phyloP scores from a whole-genome alignment of 2,888 invertebrate species.

The Xylophagus ater region DNA sequence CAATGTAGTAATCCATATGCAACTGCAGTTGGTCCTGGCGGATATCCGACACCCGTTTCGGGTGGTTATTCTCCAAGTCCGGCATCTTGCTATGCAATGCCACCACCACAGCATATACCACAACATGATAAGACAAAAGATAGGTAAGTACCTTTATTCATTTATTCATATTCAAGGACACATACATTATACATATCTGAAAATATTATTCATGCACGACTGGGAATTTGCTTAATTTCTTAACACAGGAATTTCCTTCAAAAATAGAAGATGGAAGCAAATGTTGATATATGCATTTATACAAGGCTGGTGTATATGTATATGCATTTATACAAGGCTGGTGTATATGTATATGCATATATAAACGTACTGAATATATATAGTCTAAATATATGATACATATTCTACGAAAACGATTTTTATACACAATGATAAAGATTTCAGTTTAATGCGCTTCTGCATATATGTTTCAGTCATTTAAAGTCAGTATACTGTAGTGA shows the following conservation, averaged over 20 bases:
- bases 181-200: constrained; percentile 5
- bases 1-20: constrained; percentile 42
- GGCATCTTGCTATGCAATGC: constrained; percentile 75
- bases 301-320: too few relatives aligned
- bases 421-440: too few relatives aligned
- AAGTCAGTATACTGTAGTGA: background rate
- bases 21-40: constrained; percentile 40
- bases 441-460: background rate
- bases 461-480: background rate
- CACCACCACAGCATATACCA: constrained; percentile 66
- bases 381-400: too few relatives aligned
- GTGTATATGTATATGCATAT: too few relatives aligned
- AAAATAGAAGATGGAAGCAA: too few relatives aligned
- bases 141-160: constrained; percentile 31
- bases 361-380: too few relatives aligned
- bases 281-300: too few relatives aligned
- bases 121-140: constrained; percentile 60
- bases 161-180: constrained; percentile 11
- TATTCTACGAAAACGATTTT: too few relatives aligned
- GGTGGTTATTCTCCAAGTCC: constrained; percentile 55
- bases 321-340: too few relatives aligned
- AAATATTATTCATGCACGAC: constrained; percentile 20
- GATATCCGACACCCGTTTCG: constrained; percentile 60
- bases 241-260: constrained; percentile 7
- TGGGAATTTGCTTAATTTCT: constrained; percentile 18